These are phyloP conservation scores for Zaprionus nigranus DNA, from an alignment of 1,140 invertebrate species.

Conservation along the genomic window DNA sequence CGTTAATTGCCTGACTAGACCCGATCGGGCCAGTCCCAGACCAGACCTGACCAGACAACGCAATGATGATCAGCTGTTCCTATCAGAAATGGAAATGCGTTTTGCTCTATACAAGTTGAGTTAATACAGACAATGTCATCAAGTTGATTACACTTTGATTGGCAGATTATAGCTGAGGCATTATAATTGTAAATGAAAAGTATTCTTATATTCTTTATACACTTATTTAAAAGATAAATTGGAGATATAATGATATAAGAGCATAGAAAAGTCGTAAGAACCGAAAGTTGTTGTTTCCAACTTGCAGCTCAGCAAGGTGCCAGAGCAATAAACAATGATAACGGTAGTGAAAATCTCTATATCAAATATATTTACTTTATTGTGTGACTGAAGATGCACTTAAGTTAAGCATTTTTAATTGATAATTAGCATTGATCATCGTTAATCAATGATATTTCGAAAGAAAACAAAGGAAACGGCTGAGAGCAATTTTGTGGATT, in stretches of 20 bases:
- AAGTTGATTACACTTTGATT: neutral
- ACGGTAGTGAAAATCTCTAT: constrained; percentile 37
- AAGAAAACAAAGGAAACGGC: constrained; percentile 20
- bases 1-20: constrained; percentile 61
- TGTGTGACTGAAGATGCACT: constrained; percentile 45
- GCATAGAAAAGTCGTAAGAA: constrained; percentile 1
- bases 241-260: neutral
- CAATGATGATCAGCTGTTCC: constrained; percentile 46
- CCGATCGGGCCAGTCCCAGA: constrained; percentile 1
- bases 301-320: neutral
- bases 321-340: constrained; percentile 12
- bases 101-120: constrained; percentile 15
- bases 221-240: too few species aligned
- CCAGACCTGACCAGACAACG: constrained; percentile 11
- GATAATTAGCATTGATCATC: constrained; percentile 53
- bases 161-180: neutral
- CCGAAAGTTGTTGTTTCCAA: neutral
- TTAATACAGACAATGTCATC: neutral
- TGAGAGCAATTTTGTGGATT: constrained; percentile 8
- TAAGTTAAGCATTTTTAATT: constrained; percentile 61
- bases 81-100: constrained; percentile 40
- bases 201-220: neutral
- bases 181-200: neutral
- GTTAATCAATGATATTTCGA: constrained; percentile 62
- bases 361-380: constrained; percentile 57